Evolutionary conservation across 2,113 vertebrate species (phyloP).

Genomic region (Thryonomys swinderianus): DNA sequence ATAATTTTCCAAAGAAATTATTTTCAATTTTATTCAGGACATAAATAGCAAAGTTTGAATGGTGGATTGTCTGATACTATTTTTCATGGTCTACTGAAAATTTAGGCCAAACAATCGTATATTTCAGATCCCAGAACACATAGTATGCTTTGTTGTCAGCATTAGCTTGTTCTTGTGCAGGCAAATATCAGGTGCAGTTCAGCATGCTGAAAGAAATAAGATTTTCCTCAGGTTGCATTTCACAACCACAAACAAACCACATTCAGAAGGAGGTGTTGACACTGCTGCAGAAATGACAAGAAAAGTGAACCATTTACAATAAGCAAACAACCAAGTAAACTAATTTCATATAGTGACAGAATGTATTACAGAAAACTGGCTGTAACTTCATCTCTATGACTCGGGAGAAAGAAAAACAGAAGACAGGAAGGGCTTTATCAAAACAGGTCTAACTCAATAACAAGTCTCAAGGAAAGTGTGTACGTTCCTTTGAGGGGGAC

Average conservation of each 20-base stretch:
- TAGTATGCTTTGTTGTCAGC: not conserved
- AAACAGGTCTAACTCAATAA: not conserved
- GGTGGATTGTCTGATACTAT: not conserved
- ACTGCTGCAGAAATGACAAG: not conserved
- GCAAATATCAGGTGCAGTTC: not conserved
- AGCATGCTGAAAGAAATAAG: not conserved
- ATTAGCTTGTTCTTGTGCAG: not conserved
- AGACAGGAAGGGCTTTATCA: not conserved
- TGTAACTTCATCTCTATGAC: not conserved
- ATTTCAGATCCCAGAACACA: not conserved
- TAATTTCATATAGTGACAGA: not conserved
- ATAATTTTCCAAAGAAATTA: not conserved
- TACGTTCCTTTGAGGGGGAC: not conserved
- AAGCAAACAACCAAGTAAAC: not conserved
- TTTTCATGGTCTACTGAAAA: slow-evolving; percentile 34
- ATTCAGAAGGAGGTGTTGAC: not conserved
- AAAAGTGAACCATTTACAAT: not conserved
- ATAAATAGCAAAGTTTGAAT: not conserved
- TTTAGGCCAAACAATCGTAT: not conserved
- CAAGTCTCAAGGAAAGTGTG: not conserved
- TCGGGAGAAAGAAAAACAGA: not conserved
- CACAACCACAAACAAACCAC: not conserved
- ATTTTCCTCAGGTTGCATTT: not conserved
- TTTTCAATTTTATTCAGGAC: slow-evolving; percentile 3
- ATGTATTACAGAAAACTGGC: not conserved